Evolutionary conservation across 1,140 invertebrate species (phyloP), one percentile per base, ranked within the genome.

Genomic region (Carcinoscorpius rotundicauda): DNA sequence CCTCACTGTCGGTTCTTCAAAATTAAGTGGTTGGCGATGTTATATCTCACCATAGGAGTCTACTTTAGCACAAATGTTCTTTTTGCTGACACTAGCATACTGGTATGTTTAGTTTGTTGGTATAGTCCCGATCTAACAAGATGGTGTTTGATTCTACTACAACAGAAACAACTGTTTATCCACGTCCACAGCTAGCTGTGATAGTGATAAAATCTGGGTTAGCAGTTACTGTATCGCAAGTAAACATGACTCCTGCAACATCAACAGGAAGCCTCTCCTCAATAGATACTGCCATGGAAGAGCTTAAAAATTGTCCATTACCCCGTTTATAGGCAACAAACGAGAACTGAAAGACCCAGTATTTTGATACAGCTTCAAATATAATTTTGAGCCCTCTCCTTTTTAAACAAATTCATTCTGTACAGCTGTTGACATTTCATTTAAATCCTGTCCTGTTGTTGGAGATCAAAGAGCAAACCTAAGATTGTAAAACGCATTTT

Each of bases 291-390:
- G 81, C 88, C 80, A 90, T 88, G 11, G 81, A 77, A 5, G 82
- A 78, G 53, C 79, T 75, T 56, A 88, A 76, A 8, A 78, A 75
- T 72, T 87, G 81, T 3, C 87, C 87, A 71, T 83, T 80, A 70
- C 85, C 82, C 72, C 84, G 80, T 64, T 85, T 75, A 71, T 92
- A 93, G 68, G 87, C 87, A 68, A 86, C 85, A 69, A 81, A 84
- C 0, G 86, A 80, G 72, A 84, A 91, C 51, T 89, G 81, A 4
- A 88, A 91, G 0, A 83, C 85, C 89, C 89, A 93, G 73, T 89
- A 93, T 56, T 81, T 78, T 49, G 81, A 75, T 4, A 91, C 76
- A 3, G 81, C 83, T 51, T 77, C 68, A 3, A 83, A 60, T 3
- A 91, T 75, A 70, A 83, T 50, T 49, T 64, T 65, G 49, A 69